These are phyloP conservation scores for Protophormia terraenovae DNA, from an alignment of 2,888 invertebrate species.

Conservation along the genomic window DNA sequence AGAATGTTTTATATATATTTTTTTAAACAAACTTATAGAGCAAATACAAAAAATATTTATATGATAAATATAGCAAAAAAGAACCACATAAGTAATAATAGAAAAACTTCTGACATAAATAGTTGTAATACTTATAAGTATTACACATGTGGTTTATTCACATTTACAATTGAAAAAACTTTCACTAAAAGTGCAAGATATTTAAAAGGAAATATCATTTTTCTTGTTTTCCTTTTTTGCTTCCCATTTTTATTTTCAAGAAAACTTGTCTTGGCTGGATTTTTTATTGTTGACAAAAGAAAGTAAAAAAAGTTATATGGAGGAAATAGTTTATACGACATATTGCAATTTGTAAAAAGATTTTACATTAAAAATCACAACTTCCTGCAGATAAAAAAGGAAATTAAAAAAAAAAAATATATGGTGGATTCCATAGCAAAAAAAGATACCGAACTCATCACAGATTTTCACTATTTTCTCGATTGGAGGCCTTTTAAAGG, in stretches of 20 bases:
- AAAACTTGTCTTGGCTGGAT: background rate
- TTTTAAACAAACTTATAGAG: background rate
- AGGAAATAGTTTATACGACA: conserved; percentile 16
- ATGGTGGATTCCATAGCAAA: background rate
- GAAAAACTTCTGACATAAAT: conserved; percentile 35
- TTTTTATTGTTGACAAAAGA: conserved; percentile 22
- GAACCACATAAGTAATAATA: conserved; percentile 30
- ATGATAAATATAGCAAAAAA: background rate
- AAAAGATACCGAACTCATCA: too few relatives aligned
- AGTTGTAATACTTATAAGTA: background rate
- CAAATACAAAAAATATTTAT: background rate
- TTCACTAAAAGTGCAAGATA: background rate
- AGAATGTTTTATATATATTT: too few relatives aligned
- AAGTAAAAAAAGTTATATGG: background rate
- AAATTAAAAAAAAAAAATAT: too few relatives aligned
- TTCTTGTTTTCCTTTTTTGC: background rate
- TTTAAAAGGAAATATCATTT: conserved; percentile 21
- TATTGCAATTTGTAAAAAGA: background rate
- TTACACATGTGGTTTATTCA: background rate
- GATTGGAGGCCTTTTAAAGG: too few relatives aligned
- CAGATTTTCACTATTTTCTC: too few relatives aligned
- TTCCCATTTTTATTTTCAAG: background rate
- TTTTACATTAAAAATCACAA: conserved; percentile 12
- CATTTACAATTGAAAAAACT: background rate
- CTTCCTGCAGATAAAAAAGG: background rate